phyloP scores from a whole-genome alignment of 2,888 invertebrate species.

The Cerceris rybyensis region DNA sequence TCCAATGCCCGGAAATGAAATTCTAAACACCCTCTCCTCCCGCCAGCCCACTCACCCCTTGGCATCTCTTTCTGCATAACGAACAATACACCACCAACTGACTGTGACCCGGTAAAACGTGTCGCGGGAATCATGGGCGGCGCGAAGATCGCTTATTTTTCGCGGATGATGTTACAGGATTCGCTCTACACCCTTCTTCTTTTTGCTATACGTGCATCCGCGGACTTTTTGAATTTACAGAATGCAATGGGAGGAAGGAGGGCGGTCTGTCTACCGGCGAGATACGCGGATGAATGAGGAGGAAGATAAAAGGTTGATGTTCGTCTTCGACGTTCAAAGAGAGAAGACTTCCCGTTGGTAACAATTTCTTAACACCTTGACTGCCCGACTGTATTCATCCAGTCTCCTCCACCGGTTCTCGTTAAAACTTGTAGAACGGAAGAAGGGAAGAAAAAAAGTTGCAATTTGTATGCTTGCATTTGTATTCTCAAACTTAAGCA shows the following conservation, averaged over 20 bases:
- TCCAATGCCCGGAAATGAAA: constrained; percentile 78
- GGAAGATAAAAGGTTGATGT: constrained; percentile 4
- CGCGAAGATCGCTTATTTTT: constrained; percentile 46
- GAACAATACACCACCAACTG: constrained; percentile 55
- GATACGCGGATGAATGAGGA: constrained; percentile 27
- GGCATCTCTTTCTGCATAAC: constrained; percentile 28
- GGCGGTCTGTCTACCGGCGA: background rate
- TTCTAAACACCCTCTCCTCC: constrained; percentile 77
- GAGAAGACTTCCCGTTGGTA: constrained; percentile 41
- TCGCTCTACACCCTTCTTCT: constrained; percentile 9
- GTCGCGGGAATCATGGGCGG: constrained; percentile 47
- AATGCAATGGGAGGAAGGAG: constrained; percentile 15
- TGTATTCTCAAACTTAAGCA: no score
- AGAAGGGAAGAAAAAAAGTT: no score
- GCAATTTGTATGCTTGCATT: no score
- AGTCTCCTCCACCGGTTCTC: background rate
- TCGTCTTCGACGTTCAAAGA: constrained; percentile 3
- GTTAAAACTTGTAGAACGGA: no score
- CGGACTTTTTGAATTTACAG: constrained; percentile 20
- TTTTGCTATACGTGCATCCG: constrained; percentile 5
- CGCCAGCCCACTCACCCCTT: constrained; percentile 43
- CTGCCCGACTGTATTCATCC: background rate
- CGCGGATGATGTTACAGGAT: constrained; percentile 33
- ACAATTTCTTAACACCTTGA: constrained; percentile 17
- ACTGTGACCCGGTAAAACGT: constrained; percentile 36